A percentile compares a stretch with the other conserved stretches of the same genome.
These are phyloP conservation scores for Dioctria linearis DNA, from an alignment of 2,888 invertebrate species.

Conservation along the genomic window DNA sequence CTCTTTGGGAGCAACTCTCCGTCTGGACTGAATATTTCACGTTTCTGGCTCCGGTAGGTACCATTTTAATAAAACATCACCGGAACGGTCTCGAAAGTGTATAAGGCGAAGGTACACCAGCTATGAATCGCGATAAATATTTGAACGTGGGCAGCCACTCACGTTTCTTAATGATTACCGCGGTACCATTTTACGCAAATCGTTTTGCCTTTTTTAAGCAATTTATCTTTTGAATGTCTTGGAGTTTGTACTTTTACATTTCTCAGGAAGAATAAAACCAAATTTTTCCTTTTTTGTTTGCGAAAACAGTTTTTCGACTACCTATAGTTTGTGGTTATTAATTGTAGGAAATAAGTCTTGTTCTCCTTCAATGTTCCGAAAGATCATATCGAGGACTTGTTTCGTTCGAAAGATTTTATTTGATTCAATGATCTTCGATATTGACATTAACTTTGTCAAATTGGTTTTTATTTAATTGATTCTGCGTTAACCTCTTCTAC, in stretches of 20 bases:
- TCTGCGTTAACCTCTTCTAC: too few relatives aligned
- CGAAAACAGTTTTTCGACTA: too few relatives aligned
- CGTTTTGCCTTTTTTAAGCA: conserved; percentile 8
- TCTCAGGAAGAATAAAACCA: too few relatives aligned
- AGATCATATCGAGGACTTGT: too few relatives aligned
- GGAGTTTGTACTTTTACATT: neutral
- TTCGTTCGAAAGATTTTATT: too few relatives aligned
- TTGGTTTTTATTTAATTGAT: too few relatives aligned
- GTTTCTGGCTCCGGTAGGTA: neutral
- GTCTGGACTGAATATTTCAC: conserved; percentile 1
- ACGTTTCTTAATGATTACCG: conserved; percentile 33
- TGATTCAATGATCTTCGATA: too few relatives aligned
- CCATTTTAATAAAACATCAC: conserved; percentile 22
- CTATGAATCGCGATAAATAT: conserved; percentile 17
- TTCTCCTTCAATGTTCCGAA: too few relatives aligned
- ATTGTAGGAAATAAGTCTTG: too few relatives aligned
- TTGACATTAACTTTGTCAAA: too few relatives aligned
- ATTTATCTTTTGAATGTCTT: neutral
- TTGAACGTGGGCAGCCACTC: conserved; percentile 10
- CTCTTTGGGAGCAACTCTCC: neutral
- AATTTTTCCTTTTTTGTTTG: too few relatives aligned
- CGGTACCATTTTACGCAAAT: conserved; percentile 24
- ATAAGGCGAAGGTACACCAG: neutral
- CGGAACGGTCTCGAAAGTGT: neutral
- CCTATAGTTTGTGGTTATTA: too few relatives aligned